Evolutionary conservation across 2,113 vertebrate species (phyloP), one percentile per base, ranked within the genome.

Genomic region (Sinocyclocheilus grahami): DNA sequence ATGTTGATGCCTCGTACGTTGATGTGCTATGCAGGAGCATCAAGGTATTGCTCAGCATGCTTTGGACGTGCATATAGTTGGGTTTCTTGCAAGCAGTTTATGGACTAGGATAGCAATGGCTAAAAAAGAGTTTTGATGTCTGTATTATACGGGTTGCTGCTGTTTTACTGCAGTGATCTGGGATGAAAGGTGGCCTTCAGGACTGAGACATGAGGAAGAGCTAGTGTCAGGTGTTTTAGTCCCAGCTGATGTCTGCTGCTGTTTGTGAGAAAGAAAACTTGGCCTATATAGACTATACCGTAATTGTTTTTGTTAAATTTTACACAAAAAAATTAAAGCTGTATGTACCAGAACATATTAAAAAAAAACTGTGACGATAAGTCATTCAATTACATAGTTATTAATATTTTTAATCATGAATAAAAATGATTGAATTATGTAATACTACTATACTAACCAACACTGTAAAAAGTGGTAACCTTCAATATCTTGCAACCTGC

Each of bases 111-210:
- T 62, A 8, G 14, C 14, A 48, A 11, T 65, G 24, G 5, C 22
- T 65, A 18, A 65, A 46, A 0, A n/a, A 65, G 7, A 24, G 39
- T 53, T 53, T 27, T 85, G 27, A 5, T 48, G 12, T 75, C 72
- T 75, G 39, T 76, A 27, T 72, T 42, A 42, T 76, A 51, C 7
- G 63, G 65, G 13, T 80, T 27, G 63, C 62, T 69, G 30, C 80
- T 74, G 24, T 22, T 78, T 33, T 83, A 65, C 88, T 87, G 89
- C 89, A 88, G 75, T 89, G 82, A 85, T 51, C 51, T 85, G 85
- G 74, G 51, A 60, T 60, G 85, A 81, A 85, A 65, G 27, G 46
- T 58, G 60, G 62, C 9, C 62, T 55, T 67, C 9, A 20, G 63
- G n/a, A 46, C 11, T 48, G 72, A 75, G 72, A 48, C 63, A 12